phyloP scores from a whole-genome alignment of 2,888 invertebrate species.

The Neuroscelio doddi region DNA sequence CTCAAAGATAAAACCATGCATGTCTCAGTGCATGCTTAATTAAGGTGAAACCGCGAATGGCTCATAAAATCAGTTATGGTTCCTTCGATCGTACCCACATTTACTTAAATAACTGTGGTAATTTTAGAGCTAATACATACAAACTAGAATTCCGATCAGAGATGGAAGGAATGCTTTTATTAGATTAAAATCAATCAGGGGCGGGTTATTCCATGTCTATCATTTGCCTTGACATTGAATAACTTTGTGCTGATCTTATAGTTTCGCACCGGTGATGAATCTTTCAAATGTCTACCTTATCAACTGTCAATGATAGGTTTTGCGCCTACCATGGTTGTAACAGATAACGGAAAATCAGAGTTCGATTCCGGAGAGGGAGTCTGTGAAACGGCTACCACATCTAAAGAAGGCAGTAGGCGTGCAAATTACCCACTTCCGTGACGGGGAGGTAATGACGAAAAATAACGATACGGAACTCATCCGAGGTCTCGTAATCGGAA shows the following conservation, averaged over 20 bases:
- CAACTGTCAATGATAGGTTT: conserved; percentile 73
- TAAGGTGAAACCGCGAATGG: conserved; percentile 77
- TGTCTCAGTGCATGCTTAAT: too few relatives aligned
- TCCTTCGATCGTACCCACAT: conserved; percentile 73
- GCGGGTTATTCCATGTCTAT: conserved; percentile 64
- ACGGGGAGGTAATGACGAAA: conserved; percentile 79
- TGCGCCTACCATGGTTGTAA: conserved; percentile 71
- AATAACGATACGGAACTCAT: conserved; percentile 78
- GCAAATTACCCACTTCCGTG: conserved; percentile 78
- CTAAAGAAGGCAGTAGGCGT: conserved; percentile 83
- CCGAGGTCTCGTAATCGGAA: conserved; percentile 58
- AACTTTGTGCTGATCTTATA: conserved; percentile 70
- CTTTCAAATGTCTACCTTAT: conserved; percentile 81
- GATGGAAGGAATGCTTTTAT: conserved; percentile 60
- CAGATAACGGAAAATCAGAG: conserved; percentile 83
- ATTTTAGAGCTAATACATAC: conserved; percentile 78
- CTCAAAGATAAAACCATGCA: too few relatives aligned
- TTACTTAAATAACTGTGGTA: conserved; percentile 76
- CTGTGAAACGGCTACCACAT: conserved; percentile 82
- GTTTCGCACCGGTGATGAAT: conserved; percentile 71
- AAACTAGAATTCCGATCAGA: conserved; percentile 72
- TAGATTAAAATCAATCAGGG: conserved; percentile 50
- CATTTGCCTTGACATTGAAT: conserved; percentile 73
- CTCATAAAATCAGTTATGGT: conserved; percentile 78
- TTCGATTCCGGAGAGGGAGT: conserved; percentile 83